A percentile compares a stretch with the other conserved stretches of the same genome.
phyloP scores from a whole-genome alignment of 64 coral and sea anemone species.

The Stylophora pistillata region DNA sequence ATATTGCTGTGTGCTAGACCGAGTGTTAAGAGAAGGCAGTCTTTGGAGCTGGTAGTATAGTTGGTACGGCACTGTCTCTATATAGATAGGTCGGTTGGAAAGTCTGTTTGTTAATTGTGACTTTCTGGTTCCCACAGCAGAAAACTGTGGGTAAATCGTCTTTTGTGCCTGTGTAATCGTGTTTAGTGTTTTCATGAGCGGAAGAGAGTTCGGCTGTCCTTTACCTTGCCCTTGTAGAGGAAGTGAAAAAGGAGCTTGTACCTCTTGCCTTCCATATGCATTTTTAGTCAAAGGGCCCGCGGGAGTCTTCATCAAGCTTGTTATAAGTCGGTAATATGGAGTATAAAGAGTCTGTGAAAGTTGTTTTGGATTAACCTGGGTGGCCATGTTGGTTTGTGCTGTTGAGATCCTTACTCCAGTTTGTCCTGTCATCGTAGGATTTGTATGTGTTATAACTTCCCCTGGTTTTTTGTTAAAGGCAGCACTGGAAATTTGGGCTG shows the following conservation, averaged over 20 bases:
- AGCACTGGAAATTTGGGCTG: background rate
- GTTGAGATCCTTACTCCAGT: background rate
- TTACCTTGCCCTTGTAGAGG: background rate
- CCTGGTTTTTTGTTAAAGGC: background rate
- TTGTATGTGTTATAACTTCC: background rate
- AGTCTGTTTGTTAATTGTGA: slow-evolving; percentile 40
- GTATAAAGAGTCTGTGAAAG: background rate
- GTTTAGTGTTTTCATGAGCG: background rate
- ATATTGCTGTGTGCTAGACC: slow-evolving; percentile 15
- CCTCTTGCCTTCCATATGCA: background rate
- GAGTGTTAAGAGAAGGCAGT: slow-evolving; percentile 19
- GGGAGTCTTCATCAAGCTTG: background rate
- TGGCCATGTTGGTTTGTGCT: background rate
- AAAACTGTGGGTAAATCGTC: background rate
- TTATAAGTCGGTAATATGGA: background rate
- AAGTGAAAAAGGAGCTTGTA: background rate
- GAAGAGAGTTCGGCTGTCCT: background rate
- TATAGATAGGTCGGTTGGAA: slow-evolving; percentile 34
- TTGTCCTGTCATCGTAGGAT: slow-evolving; percentile 18
- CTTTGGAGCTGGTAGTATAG: slow-evolving; percentile 21
- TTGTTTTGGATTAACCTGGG: slow-evolving; percentile 3
- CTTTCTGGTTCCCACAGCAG: background rate
- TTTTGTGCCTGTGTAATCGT: background rate
- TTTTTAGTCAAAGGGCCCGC: background rate
- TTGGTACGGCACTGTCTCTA: slow-evolving; percentile 38